phyloP scores from a whole-genome alignment of 2,797 vertebrate genomes.

The Rhadinocentrus ornatus region DNA sequence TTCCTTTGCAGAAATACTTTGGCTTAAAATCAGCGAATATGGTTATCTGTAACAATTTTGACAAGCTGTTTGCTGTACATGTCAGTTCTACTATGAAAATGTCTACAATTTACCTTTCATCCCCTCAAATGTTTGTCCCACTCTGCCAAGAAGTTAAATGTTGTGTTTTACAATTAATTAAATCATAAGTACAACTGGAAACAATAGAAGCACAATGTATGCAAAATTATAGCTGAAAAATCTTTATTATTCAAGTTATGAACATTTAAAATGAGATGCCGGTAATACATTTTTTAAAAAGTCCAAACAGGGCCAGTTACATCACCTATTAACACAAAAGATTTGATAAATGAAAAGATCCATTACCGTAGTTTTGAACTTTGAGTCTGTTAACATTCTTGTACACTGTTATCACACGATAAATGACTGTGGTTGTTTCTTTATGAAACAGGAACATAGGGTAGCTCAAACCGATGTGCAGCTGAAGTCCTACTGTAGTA shows the following conservation, averaged over 20 bases:
- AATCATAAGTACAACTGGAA: no score
- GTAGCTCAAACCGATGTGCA: background rate
- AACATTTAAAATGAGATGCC: background rate
- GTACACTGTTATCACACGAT: background rate
- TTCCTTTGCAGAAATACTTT: background rate
- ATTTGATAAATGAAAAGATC: background rate
- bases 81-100: no score
- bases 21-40: background rate
- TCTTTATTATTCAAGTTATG: background rate
- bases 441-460: background rate
- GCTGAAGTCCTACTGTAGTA: background rate
- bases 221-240: background rate
- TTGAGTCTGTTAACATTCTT: background rate
- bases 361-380: background rate
- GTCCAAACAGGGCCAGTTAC: no score
- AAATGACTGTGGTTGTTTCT: background rate
- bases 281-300: no score
- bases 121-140: no score
- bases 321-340: background rate
- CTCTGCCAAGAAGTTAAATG: background rate
- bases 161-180: background rate
- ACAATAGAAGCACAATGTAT: background rate
- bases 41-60: no score
- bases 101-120: no score
- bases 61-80: no score